Evolutionary conservation across 2,888 invertebrate species (phyloP).

Genomic region (Drosophila yooni): DNA sequence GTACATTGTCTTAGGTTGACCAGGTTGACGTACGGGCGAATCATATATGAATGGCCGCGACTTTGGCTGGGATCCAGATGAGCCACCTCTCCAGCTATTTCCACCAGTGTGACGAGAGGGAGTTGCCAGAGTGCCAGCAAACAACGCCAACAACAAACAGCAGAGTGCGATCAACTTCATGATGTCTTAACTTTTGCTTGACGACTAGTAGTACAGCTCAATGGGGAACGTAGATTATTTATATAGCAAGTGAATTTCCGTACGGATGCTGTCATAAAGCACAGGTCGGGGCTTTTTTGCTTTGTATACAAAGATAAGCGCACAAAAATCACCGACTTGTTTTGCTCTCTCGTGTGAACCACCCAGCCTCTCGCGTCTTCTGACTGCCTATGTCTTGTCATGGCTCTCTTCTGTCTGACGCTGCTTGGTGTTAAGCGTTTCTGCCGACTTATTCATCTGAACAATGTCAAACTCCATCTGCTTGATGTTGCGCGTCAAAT

Average conservation of each 20-base stretch:
- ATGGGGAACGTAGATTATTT: conserved; percentile 38
- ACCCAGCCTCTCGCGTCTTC: not conserved
- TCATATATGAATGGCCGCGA: conserved; percentile 55
- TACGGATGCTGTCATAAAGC: conserved; percentile 30
- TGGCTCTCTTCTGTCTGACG: conserved; percentile 7
- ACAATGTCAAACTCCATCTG: conserved; percentile 59
- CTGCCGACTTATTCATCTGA: not conserved
- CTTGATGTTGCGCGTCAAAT: conserved; percentile 58
- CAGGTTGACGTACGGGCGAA: conserved; percentile 49
- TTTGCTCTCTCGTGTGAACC: conserved; percentile 13
- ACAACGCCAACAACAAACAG: conserved; percentile 42
- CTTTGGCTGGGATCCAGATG: conserved; percentile 16
- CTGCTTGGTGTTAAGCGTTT: not conserved
- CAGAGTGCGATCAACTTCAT: conserved; percentile 57
- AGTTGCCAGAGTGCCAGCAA: conserved; percentile 16
- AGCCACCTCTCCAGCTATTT: conserved; percentile 35
- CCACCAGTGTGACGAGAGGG: conserved; percentile 57
- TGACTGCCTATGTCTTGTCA: conserved; percentile 17
- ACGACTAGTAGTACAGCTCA: conserved; percentile 5
- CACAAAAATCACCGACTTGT: conserved; percentile 35
- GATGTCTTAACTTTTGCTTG: conserved; percentile 8
- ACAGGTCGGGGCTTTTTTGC: conserved; percentile 38
- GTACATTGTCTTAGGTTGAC: conserved; percentile 57
- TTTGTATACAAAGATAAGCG: conserved; percentile 20
- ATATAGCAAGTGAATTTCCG: conserved; percentile 30